Evolutionary conservation across 2,797 vertebrate genomes (phyloP), one percentile per base, ranked within the genome.

Genomic region (Alcedo quadribrachys): DNA sequence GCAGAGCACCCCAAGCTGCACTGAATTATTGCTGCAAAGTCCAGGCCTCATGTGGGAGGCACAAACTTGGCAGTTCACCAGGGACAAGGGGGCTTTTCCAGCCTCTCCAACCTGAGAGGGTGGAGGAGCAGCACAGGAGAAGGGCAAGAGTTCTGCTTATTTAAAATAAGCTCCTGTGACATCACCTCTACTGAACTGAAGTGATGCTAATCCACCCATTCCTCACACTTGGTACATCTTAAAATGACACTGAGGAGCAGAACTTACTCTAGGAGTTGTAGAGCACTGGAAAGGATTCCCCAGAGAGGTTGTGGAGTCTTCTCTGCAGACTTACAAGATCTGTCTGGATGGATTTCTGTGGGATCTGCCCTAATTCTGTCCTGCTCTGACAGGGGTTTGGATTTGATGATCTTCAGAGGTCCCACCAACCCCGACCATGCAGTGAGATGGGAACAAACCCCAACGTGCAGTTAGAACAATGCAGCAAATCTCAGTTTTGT

Each of bases 131-230:
- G 15, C 54, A 32, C 27, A n/a, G 50, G 30, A 71, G 18, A 2
- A 2, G 17, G 8, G 6, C 13, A 14, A 8, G 4, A 12, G 14
- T 20, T 21, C 71, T 63, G 51, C 5, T 55, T 9, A 16, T 58
- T 90, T 77, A 40, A 32, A 40, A 69, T 16, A 60, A 58, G 33
- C 37, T 74, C 48, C 45, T 76, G 40, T 17, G 15, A 25, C 10
- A 27, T 16, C 57, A 33, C 18, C 24, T 35, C 54, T 45, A 8
- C 35, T 71, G 27, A 42, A 71, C 7, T 18, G 24, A 81, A 65
- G 46, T 0, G 3, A 65, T 32, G 27, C 43, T 55, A n/a, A 32
- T 24, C 30, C 35, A 65, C 11, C 0, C 0, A 35, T 3, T 63
- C 40, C 50, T 80, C 58, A n/a, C 13, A 3, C 1, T 7, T 32